These are phyloP conservation scores for Clanis bilineata DNA, from an alignment of 2,888 invertebrate species.

Conservation along the genomic window DNA sequence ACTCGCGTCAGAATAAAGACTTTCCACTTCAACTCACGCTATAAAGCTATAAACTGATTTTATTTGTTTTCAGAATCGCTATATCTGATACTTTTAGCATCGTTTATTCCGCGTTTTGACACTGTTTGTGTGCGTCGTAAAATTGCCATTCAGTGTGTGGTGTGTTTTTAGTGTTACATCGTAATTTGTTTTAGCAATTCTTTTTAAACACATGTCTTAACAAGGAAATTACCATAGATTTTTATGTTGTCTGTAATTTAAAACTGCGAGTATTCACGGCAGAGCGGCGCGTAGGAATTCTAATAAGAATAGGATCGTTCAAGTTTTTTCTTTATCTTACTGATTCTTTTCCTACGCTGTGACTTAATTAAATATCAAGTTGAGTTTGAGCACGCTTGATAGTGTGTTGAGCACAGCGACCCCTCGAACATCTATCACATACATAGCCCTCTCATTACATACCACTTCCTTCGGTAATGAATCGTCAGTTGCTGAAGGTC, in stretches of 20 bases:
- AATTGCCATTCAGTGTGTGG: not conserved
- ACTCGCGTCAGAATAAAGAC: constrained; percentile 59
- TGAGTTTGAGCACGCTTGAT: not conserved
- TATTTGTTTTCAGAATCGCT: constrained; percentile 55
- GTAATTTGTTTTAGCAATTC: not conserved
- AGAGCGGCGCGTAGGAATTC: not conserved
- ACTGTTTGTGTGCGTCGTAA: constrained; percentile 19
- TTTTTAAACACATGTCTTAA: not conserved
- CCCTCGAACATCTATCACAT: no score
- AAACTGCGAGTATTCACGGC: not conserved
- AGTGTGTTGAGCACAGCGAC: not conserved
- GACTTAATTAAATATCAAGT: constrained; percentile 1
- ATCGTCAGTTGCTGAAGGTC: not conserved
- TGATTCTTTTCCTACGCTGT: not conserved
- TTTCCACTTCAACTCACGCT: constrained; percentile 60
- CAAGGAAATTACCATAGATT: not conserved
- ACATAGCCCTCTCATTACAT: no score
- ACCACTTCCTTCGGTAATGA: not conserved
- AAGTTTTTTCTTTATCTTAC: not conserved
- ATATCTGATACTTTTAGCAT: constrained; percentile 31
- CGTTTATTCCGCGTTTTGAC: constrained; percentile 32
- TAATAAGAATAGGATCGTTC: not conserved
- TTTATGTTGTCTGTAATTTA: not conserved
- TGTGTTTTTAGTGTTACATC: not conserved
- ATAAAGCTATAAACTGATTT: constrained; percentile 61